Base-by-base conservation (phyloP, 2,797 vertebrate genomes). In the Dendrocincla tyrannina region DNA sequence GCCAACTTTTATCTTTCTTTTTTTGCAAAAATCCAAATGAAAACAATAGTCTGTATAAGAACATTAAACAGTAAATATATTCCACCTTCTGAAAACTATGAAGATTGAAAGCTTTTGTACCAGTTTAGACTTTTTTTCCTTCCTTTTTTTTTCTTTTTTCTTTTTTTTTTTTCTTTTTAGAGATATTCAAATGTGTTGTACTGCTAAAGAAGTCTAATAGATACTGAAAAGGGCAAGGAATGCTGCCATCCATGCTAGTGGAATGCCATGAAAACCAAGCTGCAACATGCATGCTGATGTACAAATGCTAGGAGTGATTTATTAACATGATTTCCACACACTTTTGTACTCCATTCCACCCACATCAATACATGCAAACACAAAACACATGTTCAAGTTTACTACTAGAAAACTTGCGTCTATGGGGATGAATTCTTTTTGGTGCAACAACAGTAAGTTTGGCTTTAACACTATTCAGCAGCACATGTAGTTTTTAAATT, bases 211-310 rank as follows among this genome's bases (percentile, higher is more conserved):
- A 92, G 49, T 44, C 4, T 42, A 77, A 60, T 17, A 68, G 16
- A 37, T 72, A 85, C 53, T 58, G 12, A 83, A 92, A 94, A 93
- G 35, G 68, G 9, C 18, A 39, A 92, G 67, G 68, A 94, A 93
- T 83, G 49, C 58, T 91, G 82, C 85, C 72, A 94, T 85, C 27
- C 2, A 2, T 60, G n/a, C 39, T 39, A 68, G 75, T 58, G 72
- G 78, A 92, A 96, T 91, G 89, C n/a, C 60, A 27, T 28, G 67
- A 94, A 91, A 91, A 86, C 92, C 94, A 91, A 88, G 91, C 68
- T 89, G 46, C 18, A 80, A 88, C 87, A 83, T 50, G 68, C 30
- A 47, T 47, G 24, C 25, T 82, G 47, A 46, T 42, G 39, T 82
- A 89, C 22, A 93, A 87, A 80, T 44, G 28, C 60, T 64, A 44